A percentile compares a stretch with the other conserved stretches of the same genome.
Evolutionary conservation across 2,888 invertebrate species (phyloP).

Genomic region (Limnephilus marmoratus): DNA sequence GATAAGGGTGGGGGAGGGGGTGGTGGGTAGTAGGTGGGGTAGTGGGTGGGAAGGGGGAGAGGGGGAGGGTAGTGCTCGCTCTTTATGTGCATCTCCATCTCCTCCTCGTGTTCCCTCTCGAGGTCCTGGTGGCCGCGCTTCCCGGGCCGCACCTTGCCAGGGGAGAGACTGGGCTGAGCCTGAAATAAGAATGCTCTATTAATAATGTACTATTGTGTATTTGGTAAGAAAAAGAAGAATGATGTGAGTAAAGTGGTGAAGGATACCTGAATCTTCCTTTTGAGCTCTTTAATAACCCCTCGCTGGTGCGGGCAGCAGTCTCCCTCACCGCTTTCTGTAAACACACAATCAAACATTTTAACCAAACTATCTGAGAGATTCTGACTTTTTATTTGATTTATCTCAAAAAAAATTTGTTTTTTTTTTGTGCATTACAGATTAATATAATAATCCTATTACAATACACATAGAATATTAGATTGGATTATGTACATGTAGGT

Average conservation of each 20-base stretch:
- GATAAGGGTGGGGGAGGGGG: constrained; percentile 9
- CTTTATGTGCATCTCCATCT: constrained; percentile 14
- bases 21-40: not conserved
- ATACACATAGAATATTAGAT: too few relatives aligned
- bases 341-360: not conserved
- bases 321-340: constrained; percentile 15
- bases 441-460: too few relatives aligned
- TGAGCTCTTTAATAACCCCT: constrained; percentile 74
- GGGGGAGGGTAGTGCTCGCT: constrained; percentile 6
- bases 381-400: too few relatives aligned
- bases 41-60: not conserved
- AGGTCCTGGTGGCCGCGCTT: constrained; percentile 48
- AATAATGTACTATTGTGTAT: not conserved
- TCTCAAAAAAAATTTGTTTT: too few relatives aligned
- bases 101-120: not conserved
- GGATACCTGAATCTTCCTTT: constrained; percentile 75
- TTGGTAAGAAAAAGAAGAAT: not conserved
- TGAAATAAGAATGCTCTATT: not conserved
- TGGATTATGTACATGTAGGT: too few relatives aligned
- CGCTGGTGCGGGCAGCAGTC: constrained; percentile 69
- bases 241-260: not conserved
- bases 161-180: constrained; percentile 54
- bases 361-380: not conserved
- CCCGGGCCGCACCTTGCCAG: constrained; percentile 26
- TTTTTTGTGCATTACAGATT: too few relatives aligned